Conservation (phyloP, 2,888 invertebrate genomes). For the Uropetala carovei region DNA sequence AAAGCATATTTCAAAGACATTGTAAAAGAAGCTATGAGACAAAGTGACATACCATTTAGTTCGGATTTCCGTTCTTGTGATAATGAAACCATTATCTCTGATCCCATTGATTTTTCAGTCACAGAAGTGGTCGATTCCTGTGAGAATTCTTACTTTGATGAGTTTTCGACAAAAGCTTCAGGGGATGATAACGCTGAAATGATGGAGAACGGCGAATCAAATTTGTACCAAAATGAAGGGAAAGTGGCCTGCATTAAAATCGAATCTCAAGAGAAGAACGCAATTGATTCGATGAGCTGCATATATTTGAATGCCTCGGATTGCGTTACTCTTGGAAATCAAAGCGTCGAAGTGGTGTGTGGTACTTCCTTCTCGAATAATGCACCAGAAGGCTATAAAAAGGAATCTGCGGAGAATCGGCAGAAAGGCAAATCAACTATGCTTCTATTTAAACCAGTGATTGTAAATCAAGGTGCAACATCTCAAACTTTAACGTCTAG, state of each 20-base stretch:
- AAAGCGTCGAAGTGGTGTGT: background rate
- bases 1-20: conserved; percentile 65
- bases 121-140: conserved; percentile 37
- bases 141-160: conserved; percentile 37
- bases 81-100: conserved; percentile 24
- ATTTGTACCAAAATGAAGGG: background rate
- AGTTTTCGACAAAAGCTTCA: background rate
- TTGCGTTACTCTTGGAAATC: conserved; percentile 36
- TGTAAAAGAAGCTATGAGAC: conserved; percentile 68
- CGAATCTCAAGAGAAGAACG: background rate
- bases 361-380: background rate
- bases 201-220: background rate
- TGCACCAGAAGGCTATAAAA: background rate
- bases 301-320: conserved; percentile 34
- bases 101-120: conserved; percentile 42
- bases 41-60: conserved; percentile 66
- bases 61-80: conserved; percentile 53
- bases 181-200: background rate
- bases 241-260: background rate
- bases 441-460: conserved; percentile 22
- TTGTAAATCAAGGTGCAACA: conserved; percentile 20
- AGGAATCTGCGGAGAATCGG: background rate
- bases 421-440: conserved; percentile 26
- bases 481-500: background rate
- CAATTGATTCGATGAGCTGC: background rate